Conservation (phyloP, 2,113 vertebrate species). For the Nothobranchius furzeri region DNA sequence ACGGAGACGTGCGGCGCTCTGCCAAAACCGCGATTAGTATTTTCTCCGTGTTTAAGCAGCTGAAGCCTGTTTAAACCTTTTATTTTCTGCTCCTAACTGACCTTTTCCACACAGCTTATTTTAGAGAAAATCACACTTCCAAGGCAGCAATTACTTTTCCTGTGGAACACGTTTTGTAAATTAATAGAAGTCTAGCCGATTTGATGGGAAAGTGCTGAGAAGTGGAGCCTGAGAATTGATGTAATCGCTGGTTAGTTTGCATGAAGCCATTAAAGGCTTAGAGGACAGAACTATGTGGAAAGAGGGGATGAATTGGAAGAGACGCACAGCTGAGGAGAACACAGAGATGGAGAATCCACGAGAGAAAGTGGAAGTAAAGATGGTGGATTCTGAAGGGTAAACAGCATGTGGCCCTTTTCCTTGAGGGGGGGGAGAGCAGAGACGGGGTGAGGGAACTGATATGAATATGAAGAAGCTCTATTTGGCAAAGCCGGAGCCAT, state of each 20-base stretch:
- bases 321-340: neutral
- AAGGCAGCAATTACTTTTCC: constrained; percentile 6
- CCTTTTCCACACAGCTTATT: neutral
- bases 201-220: neutral
- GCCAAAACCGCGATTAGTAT: neutral
- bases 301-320: constrained; percentile 6
- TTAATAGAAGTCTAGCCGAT: neutral
- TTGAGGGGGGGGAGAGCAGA: neutral
- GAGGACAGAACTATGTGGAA: neutral
- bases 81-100: neutral
- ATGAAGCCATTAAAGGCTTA: constrained; percentile 4
- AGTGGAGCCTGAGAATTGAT: constrained; percentile 17
- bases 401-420: constrained; percentile 6
- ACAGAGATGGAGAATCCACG: neutral
- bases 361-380: neutral
- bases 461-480: constrained; percentile 11
- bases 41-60: neutral
- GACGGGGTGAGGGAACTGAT: constrained; percentile 6
- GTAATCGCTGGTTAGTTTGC: constrained; percentile 4
- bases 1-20: neutral
- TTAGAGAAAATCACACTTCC: constrained; percentile 1
- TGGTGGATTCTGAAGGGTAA: constrained; percentile 12
- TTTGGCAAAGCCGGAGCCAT: neutral
- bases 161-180: neutral
- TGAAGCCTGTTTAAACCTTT: neutral